phyloP scores from a whole-genome alignment of 1,140 invertebrate species.

The Papilio xuthus region DNA sequence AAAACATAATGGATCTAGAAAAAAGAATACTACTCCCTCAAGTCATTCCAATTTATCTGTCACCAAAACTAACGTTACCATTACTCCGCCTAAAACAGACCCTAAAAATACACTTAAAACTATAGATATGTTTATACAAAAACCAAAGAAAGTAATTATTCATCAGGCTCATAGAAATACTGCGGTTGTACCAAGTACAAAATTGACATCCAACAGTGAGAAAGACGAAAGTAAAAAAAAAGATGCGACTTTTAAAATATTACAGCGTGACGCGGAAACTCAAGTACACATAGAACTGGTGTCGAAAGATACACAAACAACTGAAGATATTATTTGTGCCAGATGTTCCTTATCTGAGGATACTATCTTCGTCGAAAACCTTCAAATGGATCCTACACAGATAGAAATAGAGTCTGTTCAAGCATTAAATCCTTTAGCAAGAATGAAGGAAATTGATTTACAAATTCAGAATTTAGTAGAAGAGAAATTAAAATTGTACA shows the following conservation, averaged over 20 bases:
- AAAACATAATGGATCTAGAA: slow-evolving; percentile 54
- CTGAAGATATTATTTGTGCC: slow-evolving; percentile 45
- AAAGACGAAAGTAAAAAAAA: slow-evolving; percentile 42
- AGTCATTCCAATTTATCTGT: slow-evolving; percentile 61
- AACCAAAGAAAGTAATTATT: slow-evolving; percentile 58
- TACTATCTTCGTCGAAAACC: slow-evolving; percentile 50
- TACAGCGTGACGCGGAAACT: slow-evolving; percentile 49
- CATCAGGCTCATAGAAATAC: slow-evolving; percentile 75
- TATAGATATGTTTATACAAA: slow-evolving; percentile 73
- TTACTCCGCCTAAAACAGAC: slow-evolving; percentile 55
- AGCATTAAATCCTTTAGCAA: slow-evolving; percentile 64
- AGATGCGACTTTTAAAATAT: slow-evolving; percentile 36
- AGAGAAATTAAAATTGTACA: slow-evolving; percentile 80
- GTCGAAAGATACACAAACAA: slow-evolving; percentile 64
- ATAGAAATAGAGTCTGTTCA: slow-evolving; percentile 41
- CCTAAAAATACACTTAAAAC: slow-evolving; percentile 64
- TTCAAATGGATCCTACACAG: slow-evolving; percentile 57
- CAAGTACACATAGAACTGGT: slow-evolving; percentile 54
- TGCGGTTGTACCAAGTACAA: slow-evolving; percentile 46
- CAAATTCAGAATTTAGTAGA: slow-evolving; percentile 77
- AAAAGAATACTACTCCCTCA: slow-evolving; percentile 57
- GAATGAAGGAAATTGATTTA: slow-evolving; percentile 80
- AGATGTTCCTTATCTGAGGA: slow-evolving; percentile 62
- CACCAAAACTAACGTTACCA: slow-evolving; percentile 52
- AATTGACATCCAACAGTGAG: slow-evolving; percentile 42